These are phyloP conservation scores for Corythornis madagascariensis DNA, from an alignment of 2,113 vertebrate genomes.

Conservation along the genomic window DNA sequence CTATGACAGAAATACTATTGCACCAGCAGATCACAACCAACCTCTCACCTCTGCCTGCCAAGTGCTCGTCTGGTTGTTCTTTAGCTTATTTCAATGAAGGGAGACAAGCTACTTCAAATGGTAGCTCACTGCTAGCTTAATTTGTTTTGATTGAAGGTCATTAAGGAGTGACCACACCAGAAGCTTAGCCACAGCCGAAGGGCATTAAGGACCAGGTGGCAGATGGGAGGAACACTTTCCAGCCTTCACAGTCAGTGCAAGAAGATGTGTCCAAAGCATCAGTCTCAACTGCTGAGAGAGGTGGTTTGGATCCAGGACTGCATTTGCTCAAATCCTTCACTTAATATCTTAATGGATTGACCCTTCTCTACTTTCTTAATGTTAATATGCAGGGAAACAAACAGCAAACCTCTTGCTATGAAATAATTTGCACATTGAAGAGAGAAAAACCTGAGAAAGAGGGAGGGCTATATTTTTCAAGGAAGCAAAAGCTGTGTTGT, in stretches of 20 bases:
- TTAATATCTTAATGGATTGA: background rate
- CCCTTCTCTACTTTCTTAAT: background rate
- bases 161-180: slow-evolving; percentile 25
- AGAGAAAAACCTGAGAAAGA: background rate
- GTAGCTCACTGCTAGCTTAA: background rate
- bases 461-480: background rate
- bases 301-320: background rate
- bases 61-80: background rate
- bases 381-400: background rate
- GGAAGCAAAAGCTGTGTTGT: background rate
- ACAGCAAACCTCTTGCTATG: background rate
- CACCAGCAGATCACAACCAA: background rate
- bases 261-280: background rate
- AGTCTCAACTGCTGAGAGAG: background rate
- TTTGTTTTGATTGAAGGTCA: slow-evolving; percentile 31
- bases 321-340: background rate
- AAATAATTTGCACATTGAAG: background rate
- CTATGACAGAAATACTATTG: background rate
- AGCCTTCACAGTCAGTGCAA: background rate
- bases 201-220: background rate
- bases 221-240: background rate
- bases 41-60: background rate
- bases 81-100: background rate
- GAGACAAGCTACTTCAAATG: background rate
- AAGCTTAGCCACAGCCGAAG: background rate